These are phyloP conservation scores for Lepidocyrtoides sp. DNA, from an alignment of 2,888 invertebrate genomes.

Conservation along the genomic window DNA sequence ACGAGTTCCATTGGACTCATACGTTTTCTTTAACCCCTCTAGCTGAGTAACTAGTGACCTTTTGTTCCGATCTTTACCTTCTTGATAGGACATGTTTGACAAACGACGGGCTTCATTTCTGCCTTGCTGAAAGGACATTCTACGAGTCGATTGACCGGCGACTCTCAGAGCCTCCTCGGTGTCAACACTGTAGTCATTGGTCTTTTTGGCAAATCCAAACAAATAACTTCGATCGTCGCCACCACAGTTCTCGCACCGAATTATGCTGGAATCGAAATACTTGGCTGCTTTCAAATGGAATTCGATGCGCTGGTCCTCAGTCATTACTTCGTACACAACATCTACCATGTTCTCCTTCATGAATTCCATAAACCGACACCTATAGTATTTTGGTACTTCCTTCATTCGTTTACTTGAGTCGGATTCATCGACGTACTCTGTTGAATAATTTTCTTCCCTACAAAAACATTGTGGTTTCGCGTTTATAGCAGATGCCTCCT, in stretches of 20 bases:
- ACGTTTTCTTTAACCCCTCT: conserved; percentile 76
- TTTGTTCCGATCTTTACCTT: background rate
- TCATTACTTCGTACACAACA: conserved; percentile 83
- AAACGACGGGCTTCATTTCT: background rate
- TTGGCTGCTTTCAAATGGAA: conserved; percentile 84
- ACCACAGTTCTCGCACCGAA: conserved; percentile 81
- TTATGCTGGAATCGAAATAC: conserved; percentile 78
- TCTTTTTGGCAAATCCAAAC: conserved; percentile 80
- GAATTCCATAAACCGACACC: conserved; percentile 83
- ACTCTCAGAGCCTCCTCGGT: conserved; percentile 52
- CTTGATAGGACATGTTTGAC: background rate
- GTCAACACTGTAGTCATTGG: conserved; percentile 59
- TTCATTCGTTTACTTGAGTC: background rate
- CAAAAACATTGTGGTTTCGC: conserved; percentile 79
- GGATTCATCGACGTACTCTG: background rate
- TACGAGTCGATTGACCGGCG: background rate
- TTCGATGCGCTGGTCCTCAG: conserved; percentile 81
- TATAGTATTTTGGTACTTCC: conserved; percentile 66
- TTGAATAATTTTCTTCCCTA: conserved; percentile 1
- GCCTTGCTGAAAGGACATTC: background rate
- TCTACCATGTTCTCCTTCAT: conserved; percentile 83
- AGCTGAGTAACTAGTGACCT: conserved; percentile 71
- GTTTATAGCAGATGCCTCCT: conserved; percentile 46
- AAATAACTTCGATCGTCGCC: conserved; percentile 78
- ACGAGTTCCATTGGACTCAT: conserved; percentile 73